Percentiles rank a stretch among this genome's conserved stretches.
Evolutionary conservation across 2,888 invertebrate species (phyloP).

Genomic region (Pseudococcus viburni): DNA sequence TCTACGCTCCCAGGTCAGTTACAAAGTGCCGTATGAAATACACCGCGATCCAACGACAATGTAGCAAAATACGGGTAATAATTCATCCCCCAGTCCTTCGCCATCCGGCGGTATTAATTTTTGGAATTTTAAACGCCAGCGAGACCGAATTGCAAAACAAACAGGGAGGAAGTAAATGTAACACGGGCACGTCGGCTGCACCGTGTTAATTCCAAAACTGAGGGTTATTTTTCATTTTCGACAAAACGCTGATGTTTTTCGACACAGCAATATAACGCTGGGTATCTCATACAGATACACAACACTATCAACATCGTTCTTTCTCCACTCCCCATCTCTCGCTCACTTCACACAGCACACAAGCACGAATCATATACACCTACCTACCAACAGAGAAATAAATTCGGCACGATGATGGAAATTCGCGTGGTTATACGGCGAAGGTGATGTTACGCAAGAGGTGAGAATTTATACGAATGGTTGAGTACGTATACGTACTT

Average conservation of each 20-base stretch:
- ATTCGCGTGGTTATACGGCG: neutral
- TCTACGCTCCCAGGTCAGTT: too few species aligned
- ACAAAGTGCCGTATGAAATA: too few species aligned
- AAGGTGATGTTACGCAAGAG: neutral
- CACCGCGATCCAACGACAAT: too few species aligned
- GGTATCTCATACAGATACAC: too few species aligned
- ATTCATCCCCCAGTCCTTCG: neutral
- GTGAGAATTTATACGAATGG: neutral
- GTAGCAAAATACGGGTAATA: neutral
- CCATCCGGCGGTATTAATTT: neutral
- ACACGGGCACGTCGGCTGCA: neutral
- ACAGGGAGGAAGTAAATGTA: neutral
- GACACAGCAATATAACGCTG: neutral
- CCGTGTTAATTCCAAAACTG: neutral
- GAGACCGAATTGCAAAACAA: neutral
- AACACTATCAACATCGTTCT: too few species aligned
- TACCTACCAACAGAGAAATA: neutral
- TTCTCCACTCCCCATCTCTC: too few species aligned
- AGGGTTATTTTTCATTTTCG: conserved; percentile 27
- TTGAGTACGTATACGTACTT: neutral
- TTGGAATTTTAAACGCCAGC: neutral
- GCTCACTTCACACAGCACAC: too few species aligned
- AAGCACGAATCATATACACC: neutral
- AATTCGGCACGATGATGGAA: neutral
- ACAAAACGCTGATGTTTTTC: neutral